Evolutionary conservation across 2,888 invertebrate species (phyloP), one percentile per base, ranked within the genome.

Genomic region (Sympetrum striolatum): DNA sequence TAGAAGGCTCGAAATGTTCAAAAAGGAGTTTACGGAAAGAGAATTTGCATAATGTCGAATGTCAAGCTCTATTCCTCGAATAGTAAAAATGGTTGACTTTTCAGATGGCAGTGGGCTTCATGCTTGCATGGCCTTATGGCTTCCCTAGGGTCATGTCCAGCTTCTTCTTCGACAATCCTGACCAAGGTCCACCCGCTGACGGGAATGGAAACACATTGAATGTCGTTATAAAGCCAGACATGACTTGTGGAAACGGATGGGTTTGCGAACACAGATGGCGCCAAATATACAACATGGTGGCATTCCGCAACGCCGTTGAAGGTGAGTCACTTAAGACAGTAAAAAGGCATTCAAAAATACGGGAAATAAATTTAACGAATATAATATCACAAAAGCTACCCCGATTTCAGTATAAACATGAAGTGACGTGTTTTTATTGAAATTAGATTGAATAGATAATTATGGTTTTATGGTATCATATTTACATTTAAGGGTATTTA

Each of bases 81-180:
- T 18, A 8, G 18, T 0, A 53, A 15, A 3, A 15, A 6, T 53
- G 53, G 15, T 53, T 5, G 31, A n/a, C 37, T 92, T 91, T 92
- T 0, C 90, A 93, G 93, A 93, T 93, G 93, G 95, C 95, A 0
- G 94, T 93, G 10, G 95, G 95, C n/a, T 96, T 95, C 93, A 95
- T 95, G 94, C 92, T 96, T 91, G 95, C 95, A 0, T 94, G 94
- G 93, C 94, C 94, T 0, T 95, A 95, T 91, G 95, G 95, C 1
- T 93, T 94, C 90, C 93, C 95, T 1, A 93, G 95, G 64, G 93
- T 96, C 10, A 96, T 96, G 95, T 95, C 95, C 92, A 95, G 95
- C 91, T 94, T 92, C 91, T 91, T 92, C 60, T 96, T 95, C 93
- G 91, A 92, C n/a, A 92, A 93, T 90, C 92, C 92, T 5, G 92